Evolutionary conservation across 2,797 vertebrate species (phyloP).

Genomic region (Agapornis canus): DNA sequence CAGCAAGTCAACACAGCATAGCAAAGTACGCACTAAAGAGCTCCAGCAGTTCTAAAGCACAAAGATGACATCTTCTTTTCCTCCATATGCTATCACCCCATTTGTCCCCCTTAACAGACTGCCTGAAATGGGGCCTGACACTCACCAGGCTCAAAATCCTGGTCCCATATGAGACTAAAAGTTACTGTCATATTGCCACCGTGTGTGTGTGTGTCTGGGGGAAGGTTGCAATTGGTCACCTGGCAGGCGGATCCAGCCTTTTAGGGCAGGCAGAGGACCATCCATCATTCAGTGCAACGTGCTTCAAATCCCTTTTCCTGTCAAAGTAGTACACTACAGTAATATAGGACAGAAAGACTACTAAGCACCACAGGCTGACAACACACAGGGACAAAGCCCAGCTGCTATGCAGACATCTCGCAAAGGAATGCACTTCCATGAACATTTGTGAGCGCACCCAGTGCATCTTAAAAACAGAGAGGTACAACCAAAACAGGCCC

Average conservation of each 20-base stretch:
- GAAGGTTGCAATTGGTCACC: fast-evolving
- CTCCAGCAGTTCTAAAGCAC: not conserved
- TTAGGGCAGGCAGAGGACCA: not conserved
- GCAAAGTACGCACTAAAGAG: not conserved
- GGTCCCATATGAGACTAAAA: not conserved
- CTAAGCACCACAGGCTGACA: not conserved
- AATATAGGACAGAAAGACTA: not conserved
- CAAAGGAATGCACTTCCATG: fast-evolving
- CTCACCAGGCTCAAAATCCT: not conserved
- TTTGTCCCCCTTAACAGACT: not conserved
- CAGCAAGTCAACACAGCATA: not conserved
- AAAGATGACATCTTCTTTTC: not conserved
- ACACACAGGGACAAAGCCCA: not conserved
- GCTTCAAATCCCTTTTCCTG: not conserved
- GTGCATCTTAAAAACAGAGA: fast-evolving
- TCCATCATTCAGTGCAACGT: not conserved
- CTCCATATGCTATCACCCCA: not conserved
- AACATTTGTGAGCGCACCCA: fast-evolving
- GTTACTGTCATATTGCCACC: not conserved
- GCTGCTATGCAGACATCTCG: not conserved
- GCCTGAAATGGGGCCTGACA: not conserved
- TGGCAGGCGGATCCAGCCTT: fast-evolving
- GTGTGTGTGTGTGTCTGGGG: fast-evolving
- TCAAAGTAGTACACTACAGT: not conserved
- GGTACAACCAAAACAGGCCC: not conserved